phyloP scores from a whole-genome alignment of 1,140 invertebrate species.

The Dendrolimus punctatus region DNA sequence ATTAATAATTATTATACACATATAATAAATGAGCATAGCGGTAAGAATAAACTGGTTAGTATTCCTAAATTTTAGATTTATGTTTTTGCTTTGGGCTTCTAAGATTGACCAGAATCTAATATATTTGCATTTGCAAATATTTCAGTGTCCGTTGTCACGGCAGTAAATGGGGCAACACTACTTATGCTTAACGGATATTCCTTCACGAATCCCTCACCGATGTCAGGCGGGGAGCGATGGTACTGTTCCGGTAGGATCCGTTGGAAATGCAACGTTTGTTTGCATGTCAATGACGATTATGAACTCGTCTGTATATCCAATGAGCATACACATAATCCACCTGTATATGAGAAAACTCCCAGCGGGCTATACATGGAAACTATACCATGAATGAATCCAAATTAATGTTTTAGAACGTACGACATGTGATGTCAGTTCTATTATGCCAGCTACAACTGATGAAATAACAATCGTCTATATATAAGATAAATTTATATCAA shows the following conservation, averaged over 20 bases:
- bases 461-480: too few species aligned
- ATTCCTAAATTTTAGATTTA: too few species aligned
- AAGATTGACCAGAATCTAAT: too few species aligned
- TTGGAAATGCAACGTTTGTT: constrained; percentile 54
- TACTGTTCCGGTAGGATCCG: constrained; percentile 51
- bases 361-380: constrained; percentile 36
- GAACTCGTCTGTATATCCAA: constrained; percentile 55
- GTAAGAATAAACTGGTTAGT: too few species aligned
- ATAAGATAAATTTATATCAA: too few species aligned
- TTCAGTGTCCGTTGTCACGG: constrained; percentile 60
- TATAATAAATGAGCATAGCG: too few species aligned
- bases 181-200: constrained; percentile 56
- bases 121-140: constrained; percentile 16
- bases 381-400: constrained; percentile 2
- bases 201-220: constrained; percentile 49
- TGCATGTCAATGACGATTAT: constrained; percentile 61
- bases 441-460: too few species aligned
- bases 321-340: constrained; percentile 44
- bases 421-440: too few species aligned
- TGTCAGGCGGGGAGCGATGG: constrained; percentile 52
- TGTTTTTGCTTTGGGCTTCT: too few species aligned
- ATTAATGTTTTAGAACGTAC: too few species aligned
- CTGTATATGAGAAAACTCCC: constrained; percentile 37
- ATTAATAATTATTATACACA: too few species aligned
- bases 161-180: constrained; percentile 50